These are phyloP conservation scores for Microtus pennsylvanicus DNA, from an alignment of 2,113 vertebrate species.

Conservation along the genomic window DNA sequence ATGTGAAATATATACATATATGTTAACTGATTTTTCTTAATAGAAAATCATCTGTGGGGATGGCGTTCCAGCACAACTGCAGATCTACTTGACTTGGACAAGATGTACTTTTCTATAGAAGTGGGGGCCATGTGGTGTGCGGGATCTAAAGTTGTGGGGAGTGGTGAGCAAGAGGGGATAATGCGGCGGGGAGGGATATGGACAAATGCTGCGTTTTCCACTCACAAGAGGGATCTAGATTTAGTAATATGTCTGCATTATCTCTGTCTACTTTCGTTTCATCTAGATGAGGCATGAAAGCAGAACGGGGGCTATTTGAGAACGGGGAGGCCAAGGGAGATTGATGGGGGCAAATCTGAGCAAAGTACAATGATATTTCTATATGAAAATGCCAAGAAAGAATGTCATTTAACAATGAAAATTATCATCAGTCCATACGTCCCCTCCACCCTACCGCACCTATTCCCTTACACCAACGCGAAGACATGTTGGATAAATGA, in stretches of 20 bases:
- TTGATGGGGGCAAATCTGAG: background rate
- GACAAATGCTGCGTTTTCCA: background rate
- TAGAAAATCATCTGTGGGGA: background rate
- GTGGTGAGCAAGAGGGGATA: background rate
- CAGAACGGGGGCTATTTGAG: background rate
- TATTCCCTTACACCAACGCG: background rate
- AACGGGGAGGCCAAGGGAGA: too few species aligned
- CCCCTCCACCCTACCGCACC: background rate
- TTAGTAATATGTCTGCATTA: background rate
- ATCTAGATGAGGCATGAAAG: background rate
- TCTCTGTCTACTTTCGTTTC: background rate
- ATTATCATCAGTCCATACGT: background rate
- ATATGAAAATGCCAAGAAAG: background rate
- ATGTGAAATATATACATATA: background rate
- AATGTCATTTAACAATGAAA: background rate
- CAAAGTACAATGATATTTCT: background rate
- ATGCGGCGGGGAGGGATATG: too few species aligned
- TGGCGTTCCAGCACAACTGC: background rate
- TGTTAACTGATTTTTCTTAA: background rate
- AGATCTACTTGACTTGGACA: background rate
- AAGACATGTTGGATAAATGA: background rate
- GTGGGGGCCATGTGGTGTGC: background rate
- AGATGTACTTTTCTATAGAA: background rate
- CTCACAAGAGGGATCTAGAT: background rate
- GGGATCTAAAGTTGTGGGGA: background rate